phyloP scores from a whole-genome alignment of 23 tunicate genomes.

The Ciona savignyi region DNA sequence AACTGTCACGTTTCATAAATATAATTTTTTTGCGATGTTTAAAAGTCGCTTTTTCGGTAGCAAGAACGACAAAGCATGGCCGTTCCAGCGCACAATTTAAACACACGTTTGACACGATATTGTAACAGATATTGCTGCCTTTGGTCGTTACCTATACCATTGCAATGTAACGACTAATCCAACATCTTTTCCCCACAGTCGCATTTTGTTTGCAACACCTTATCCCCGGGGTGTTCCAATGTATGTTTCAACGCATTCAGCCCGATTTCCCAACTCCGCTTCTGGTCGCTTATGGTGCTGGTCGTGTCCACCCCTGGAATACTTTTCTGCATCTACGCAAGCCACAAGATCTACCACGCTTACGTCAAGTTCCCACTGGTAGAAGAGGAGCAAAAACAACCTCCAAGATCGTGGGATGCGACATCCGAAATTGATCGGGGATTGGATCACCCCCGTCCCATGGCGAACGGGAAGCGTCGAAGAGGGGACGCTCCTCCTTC shows the following conservation, averaged over 20 bases:
- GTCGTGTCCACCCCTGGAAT: constrained; percentile 72
- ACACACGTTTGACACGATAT: too few relatives aligned
- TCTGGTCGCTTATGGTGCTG: constrained; percentile 96
- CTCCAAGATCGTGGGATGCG: constrained; percentile 6
- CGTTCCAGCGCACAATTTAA: too few relatives aligned
- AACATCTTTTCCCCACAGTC: too few relatives aligned
- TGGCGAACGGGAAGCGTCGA: constrained; percentile 18
- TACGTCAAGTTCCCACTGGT: constrained; percentile 59
- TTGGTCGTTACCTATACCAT: too few relatives aligned
- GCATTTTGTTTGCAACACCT: constrained; percentile 84
- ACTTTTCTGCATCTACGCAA: constrained; percentile 67
- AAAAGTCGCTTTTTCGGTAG: too few relatives aligned
- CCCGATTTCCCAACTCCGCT: constrained; percentile 90
- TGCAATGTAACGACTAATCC: too few relatives aligned
- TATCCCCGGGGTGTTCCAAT: constrained; percentile 86
- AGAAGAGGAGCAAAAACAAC: constrained; percentile 1
- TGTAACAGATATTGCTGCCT: too few relatives aligned
- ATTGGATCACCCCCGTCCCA: constrained; percentile 19
- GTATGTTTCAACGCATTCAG: constrained; percentile 87
- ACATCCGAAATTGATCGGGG: constrained; percentile 14
- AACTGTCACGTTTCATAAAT: too few relatives aligned
- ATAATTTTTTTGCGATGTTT: too few relatives aligned
- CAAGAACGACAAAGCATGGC: too few relatives aligned
- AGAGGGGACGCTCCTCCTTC: constrained; percentile 6
- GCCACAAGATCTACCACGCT: constrained; percentile 86